Conservation (phyloP, 1,140 invertebrate species). For the Berghia stephanieae region DNA sequence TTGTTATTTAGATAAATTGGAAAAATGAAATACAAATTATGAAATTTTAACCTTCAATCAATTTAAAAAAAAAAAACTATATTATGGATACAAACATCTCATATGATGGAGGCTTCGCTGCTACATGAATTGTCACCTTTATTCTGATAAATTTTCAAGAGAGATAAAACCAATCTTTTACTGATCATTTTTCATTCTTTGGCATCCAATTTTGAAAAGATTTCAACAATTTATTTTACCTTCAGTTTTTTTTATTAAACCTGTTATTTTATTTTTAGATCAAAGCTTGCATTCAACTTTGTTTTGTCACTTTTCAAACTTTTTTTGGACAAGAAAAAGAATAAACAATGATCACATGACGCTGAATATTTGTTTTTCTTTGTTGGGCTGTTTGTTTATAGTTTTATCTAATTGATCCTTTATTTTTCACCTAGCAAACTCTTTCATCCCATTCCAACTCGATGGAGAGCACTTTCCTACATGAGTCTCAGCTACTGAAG, state of each 20-base stretch:
- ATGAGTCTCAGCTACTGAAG: conserved; percentile 52
- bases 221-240: too few species aligned
- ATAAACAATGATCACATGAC: too few species aligned
- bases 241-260: not conserved
- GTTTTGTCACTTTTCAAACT: not conserved
- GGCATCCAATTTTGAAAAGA: too few species aligned
- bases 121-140: too few species aligned
- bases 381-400: not conserved
- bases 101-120: too few species aligned
- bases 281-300: not conserved
- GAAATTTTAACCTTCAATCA: too few species aligned
- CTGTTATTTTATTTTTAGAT: not conserved
- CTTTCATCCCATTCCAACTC: conserved; percentile 47
- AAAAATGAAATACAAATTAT: not conserved
- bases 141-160: too few species aligned
- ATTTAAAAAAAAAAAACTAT: too few species aligned
- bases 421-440: conserved; percentile 57
- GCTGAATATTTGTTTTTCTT: too few species aligned
- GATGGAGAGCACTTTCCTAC: conserved; percentile 47
- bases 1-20: not conserved
- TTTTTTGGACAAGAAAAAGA: not conserved
- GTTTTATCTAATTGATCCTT: conserved; percentile 22
- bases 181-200: too few species aligned
- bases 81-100: too few species aligned
- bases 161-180: too few species aligned